These are phyloP conservation scores for Odocoileus hemionus DNA, from an alignment of 2,113 vertebrate genomes.

Conservation along the genomic window DNA sequence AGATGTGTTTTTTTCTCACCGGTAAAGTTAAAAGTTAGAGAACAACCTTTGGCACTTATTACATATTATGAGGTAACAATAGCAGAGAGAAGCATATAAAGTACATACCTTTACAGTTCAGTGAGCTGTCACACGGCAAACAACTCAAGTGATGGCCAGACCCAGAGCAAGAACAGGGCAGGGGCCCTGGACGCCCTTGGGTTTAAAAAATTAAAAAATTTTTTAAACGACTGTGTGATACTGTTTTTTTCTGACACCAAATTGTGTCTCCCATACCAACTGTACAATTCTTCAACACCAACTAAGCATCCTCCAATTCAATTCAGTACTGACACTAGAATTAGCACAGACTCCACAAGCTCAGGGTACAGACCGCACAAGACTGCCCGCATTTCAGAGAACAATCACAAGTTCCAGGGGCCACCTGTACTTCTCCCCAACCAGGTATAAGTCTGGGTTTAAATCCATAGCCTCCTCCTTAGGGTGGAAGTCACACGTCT, in stretches of 20 bases:
- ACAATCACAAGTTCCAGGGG: accelerated
- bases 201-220: too few relatives aligned
- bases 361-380: not conserved
- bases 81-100: not conserved
- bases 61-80: not conserved
- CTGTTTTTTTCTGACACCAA: not conserved
- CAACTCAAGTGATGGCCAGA: not conserved
- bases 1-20: not conserved
- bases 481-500: not conserved
- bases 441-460: accelerated
- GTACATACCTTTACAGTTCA: accelerated
- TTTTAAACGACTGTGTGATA: not conserved
- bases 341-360: accelerated
- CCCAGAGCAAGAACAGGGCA: accelerated
- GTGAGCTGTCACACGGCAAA: not conserved
- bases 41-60: not conserved
- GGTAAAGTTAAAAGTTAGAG: not conserved
- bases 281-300: not conserved
- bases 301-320: accelerated
- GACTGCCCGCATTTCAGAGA: not conserved
- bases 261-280: not conserved
- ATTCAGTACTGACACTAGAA: accelerated
- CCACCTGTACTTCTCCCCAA: not conserved
- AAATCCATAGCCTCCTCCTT: not conserved
- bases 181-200: accelerated